A percentile compares a stretch with the other conserved stretches of the same genome.
These are phyloP conservation scores for Epizoanthus stellaris DNA, from an alignment of 92 coral and sea anemone genomes.

Conservation along the genomic window DNA sequence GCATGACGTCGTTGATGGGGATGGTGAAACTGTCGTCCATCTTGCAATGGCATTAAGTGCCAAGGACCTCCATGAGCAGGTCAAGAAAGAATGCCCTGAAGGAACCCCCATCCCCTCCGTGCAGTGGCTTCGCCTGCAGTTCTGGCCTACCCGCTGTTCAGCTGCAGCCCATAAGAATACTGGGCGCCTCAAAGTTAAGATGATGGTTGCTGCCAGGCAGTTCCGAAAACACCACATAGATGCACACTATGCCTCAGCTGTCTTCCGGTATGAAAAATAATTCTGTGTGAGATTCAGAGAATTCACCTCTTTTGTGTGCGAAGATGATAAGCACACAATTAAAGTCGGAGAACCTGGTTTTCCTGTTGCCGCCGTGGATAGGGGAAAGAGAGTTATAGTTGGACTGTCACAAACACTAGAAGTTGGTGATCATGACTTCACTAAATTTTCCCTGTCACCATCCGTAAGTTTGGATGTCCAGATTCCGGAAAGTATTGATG, in stretches of 20 bases:
- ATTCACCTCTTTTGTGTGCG: slow-evolving; percentile 57
- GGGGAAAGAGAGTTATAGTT: slow-evolving; percentile 63
- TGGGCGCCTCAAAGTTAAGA: slow-evolving; percentile 49
- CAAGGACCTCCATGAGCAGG: slow-evolving; percentile 58
- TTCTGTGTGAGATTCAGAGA: slow-evolving; percentile 49
- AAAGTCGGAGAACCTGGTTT: slow-evolving; percentile 67
- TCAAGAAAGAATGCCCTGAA: slow-evolving; percentile 46
- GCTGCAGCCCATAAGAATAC: slow-evolving; percentile 58
- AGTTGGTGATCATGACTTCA: slow-evolving; percentile 74
- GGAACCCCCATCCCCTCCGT: slow-evolving; percentile 64
- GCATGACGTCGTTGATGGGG: slow-evolving; percentile 40
- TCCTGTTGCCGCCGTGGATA: slow-evolving; percentile 69
- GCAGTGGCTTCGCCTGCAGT: slow-evolving; percentile 65
- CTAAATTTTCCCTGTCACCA: slow-evolving; percentile 65
- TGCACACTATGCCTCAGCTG: slow-evolving; percentile 60
- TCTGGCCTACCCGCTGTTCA: slow-evolving; percentile 59
- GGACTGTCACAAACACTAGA: slow-evolving; percentile 58
- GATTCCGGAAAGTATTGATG: slow-evolving; percentile 51
- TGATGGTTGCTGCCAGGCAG: slow-evolving; percentile 66
- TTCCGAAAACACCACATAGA: slow-evolving; percentile 57
- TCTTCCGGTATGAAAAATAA: slow-evolving; percentile 55
- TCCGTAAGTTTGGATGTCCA: slow-evolving; percentile 63
- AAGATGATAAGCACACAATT: slow-evolving; percentile 70
- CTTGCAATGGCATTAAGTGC: slow-evolving; percentile 67
- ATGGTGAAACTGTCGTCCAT: slow-evolving; percentile 48